phyloP scores from a whole-genome alignment of 2,113 vertebrate species.

The Monarcha castaneiventris region DNA sequence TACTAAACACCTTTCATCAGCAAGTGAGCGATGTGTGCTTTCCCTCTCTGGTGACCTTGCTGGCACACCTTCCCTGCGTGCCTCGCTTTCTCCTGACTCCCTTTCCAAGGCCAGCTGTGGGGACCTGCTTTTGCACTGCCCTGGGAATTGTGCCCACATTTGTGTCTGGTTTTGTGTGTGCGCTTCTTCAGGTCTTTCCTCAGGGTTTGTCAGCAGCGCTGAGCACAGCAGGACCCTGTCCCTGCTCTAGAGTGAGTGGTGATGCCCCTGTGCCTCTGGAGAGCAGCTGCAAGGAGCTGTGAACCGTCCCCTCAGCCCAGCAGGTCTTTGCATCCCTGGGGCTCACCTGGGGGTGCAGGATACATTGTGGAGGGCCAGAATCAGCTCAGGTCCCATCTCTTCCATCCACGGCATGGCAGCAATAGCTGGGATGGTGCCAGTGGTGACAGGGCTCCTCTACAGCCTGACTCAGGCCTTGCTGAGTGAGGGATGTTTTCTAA shows the following conservation, averaged over 20 bases:
- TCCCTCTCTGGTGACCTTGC: not conserved
- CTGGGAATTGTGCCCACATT: not conserved
- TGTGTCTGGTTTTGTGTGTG: not conserved
- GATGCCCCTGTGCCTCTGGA: not conserved
- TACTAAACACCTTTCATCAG: not conserved
- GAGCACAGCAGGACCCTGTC: not conserved
- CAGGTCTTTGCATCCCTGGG: not conserved
- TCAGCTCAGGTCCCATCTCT: not conserved
- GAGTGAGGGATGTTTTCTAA: not conserved
- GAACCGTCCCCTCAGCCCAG: not conserved
- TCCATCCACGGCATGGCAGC: not conserved
- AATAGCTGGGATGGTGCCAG: not conserved
- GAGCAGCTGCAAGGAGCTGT: not conserved
- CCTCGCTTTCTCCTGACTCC: not conserved
- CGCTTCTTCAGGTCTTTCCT: not conserved
- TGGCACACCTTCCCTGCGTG: accelerated
- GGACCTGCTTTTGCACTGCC: not conserved
- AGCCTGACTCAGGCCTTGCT: accelerated
- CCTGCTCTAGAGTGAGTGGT: accelerated
- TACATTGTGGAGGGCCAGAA: accelerated
- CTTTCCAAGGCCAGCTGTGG: not conserved
- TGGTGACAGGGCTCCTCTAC: not conserved
- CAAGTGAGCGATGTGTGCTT: not conserved
- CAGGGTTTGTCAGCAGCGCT: not conserved
- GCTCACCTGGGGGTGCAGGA: not conserved